Conservation (phyloP, 2,888 invertebrate genomes). For the Orchesella flavescens region DNA sequence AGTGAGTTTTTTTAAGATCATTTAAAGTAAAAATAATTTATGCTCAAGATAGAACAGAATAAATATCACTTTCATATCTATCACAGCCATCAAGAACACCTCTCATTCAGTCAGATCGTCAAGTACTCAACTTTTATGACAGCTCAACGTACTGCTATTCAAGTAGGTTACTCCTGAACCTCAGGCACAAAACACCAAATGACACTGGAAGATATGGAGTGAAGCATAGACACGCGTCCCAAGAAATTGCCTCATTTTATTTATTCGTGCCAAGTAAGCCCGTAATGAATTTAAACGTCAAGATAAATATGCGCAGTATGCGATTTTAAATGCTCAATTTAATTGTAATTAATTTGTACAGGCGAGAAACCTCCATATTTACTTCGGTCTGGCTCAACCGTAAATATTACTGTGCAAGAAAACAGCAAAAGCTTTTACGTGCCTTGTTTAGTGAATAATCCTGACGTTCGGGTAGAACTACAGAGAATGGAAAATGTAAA, state of each 20-base stretch:
- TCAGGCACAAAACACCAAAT: slow-evolving; percentile 58
- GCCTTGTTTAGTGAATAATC: slow-evolving; percentile 62
- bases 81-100: slow-evolving; percentile 63
- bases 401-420: slow-evolving; percentile 55
- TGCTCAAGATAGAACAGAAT: neutral
- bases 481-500: neutral
- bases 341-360: neutral
- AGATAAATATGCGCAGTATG: neutral
- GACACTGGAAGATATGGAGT: slow-evolving; percentile 64
- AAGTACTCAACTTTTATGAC: slow-evolving; percentile 58
- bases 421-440: slow-evolving; percentile 35
- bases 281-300: no score
- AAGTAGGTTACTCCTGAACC: slow-evolving; percentile 58
- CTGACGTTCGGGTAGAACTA: slow-evolving; percentile 45
- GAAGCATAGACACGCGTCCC: slow-evolving; percentile 49
- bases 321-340: neutral
- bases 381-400: slow-evolving; percentile 42
- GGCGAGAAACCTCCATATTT: slow-evolving; percentile 57
- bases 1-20: slow-evolving; percentile 30
- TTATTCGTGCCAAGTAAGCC: slow-evolving; percentile 64
- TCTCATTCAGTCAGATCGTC: slow-evolving; percentile 62
- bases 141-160: slow-evolving; percentile 63
- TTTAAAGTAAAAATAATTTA: no score
- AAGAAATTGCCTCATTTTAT: slow-evolving; percentile 56
- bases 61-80: neutral